Evolutionary conservation across 2,113 vertebrate species (phyloP).

Genomic region (Capreolus pygargus): DNA sequence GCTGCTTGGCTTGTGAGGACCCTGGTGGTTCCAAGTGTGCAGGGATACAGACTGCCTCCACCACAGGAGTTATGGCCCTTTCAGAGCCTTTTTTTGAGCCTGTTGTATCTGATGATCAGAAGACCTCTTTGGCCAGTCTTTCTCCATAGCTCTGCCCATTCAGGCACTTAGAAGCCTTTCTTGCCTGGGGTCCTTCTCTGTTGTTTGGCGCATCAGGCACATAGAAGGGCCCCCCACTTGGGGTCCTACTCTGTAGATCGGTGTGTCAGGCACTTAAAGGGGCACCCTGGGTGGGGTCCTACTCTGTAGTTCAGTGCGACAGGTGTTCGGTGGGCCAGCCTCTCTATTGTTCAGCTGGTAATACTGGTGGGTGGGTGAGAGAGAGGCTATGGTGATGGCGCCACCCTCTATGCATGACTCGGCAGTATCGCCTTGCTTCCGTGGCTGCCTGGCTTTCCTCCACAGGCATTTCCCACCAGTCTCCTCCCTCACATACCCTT

Average conservation of each 20-base stretch:
- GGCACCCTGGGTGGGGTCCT: not conserved
- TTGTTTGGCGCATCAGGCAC: not conserved
- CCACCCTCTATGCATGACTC: rapidly evolving
- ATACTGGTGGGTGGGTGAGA: rapidly evolving
- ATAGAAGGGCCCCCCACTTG: not conserved
- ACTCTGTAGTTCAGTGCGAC: not conserved
- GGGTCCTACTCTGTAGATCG: not conserved
- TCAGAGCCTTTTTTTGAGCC: not conserved
- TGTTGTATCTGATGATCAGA: not conserved
- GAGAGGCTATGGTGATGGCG: not conserved
- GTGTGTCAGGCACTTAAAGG: not conserved
- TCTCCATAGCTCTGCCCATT: not conserved
- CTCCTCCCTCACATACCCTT: not conserved
- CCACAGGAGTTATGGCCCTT: not conserved
- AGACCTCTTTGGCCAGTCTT: not conserved
- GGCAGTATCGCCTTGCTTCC: not conserved
- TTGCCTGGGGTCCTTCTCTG: not conserved
- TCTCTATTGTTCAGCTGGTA: not conserved
- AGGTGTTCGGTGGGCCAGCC: not conserved
- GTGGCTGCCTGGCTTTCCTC: not conserved
- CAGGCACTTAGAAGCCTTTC: not conserved
- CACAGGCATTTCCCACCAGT: not conserved
- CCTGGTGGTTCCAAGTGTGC: not conserved
- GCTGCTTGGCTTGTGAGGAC: not conserved
- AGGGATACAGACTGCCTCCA: not conserved